Conservation (phyloP, 2,113 vertebrate species). For the Oreotrochilus melanogaster region DNA sequence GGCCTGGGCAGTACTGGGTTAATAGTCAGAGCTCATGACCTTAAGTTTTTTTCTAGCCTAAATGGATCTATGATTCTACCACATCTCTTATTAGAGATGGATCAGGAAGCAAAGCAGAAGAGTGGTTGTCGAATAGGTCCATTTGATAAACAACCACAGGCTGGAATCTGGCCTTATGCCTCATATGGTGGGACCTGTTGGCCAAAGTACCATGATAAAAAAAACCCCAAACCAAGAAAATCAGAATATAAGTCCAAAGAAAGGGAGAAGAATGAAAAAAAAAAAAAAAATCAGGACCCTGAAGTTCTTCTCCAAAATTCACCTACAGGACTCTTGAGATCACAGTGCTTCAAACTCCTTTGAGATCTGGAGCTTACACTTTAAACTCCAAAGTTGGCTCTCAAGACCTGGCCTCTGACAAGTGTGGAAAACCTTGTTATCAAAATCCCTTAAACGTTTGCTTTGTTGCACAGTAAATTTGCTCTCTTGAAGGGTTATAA, state of each 20-base stretch:
- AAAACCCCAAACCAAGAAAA: background rate
- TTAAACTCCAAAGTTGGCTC: background rate
- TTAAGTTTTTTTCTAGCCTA: too few relatives aligned
- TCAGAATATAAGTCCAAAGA: background rate
- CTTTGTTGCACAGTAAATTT: slow-evolving; percentile 50
- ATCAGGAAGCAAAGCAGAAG: background rate
- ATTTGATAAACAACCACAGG: fast-evolving
- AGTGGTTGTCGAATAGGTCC: fast-evolving
- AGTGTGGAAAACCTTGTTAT: slow-evolving; percentile 21
- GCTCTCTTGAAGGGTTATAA: slow-evolving; percentile 26
- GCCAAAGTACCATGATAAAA: background rate
- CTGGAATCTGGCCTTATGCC: fast-evolving
- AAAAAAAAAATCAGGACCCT: background rate
- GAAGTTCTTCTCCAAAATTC: background rate
- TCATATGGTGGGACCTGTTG: background rate
- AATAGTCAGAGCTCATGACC: too few relatives aligned
- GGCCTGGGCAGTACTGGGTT: too few relatives aligned
- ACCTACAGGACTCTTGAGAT: background rate
- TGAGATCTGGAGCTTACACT: background rate
- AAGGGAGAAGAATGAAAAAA: background rate
- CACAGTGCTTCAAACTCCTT: background rate
- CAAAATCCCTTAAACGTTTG: slow-evolving; percentile 35
- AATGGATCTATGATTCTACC: too few relatives aligned
- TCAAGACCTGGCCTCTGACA: slow-evolving; percentile 9
- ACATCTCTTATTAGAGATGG: background rate